These are phyloP conservation scores for Temnothorax ravouxi DNA, from an alignment of 2,888 invertebrate species.

Conservation along the genomic window DNA sequence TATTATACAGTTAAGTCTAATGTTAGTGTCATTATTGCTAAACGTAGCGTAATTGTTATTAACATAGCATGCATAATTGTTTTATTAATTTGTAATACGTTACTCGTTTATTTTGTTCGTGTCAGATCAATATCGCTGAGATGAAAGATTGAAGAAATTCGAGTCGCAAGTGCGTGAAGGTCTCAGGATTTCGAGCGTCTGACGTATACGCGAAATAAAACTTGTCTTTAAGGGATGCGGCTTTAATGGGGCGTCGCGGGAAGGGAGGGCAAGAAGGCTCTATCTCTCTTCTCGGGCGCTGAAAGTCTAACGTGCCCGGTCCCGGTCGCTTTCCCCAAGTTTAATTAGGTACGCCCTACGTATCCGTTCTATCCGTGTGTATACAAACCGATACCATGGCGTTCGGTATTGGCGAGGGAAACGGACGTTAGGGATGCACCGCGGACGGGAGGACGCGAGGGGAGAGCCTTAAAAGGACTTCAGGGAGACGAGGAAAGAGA, in stretches of 20 bases:
- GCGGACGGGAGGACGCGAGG: constrained; percentile 24
- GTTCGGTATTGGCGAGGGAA: constrained; percentile 71
- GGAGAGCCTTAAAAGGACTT: constrained; percentile 45
- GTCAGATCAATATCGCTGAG: background rate
- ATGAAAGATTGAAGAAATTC: too few species aligned
- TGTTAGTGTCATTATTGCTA: background rate
- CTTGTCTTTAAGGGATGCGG: constrained; percentile 2
- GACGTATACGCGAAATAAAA: background rate
- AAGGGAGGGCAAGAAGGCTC: constrained; percentile 6
- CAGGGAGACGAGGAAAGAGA: constrained; percentile 24
- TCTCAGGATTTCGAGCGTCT: background rate
- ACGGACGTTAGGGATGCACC: constrained; percentile 58
- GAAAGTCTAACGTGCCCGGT: constrained; percentile 71
- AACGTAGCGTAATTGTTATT: background rate
- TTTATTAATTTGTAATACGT: background rate
- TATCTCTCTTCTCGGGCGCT: constrained; percentile 21
- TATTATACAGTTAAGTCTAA: background rate
- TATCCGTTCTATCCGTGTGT: constrained; percentile 62
- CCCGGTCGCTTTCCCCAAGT: constrained; percentile 71
- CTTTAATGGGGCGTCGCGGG: constrained; percentile 18
- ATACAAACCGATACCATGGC: constrained; percentile 77
- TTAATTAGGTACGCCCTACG: constrained; percentile 80
- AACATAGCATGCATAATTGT: background rate
- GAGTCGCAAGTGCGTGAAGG: background rate
- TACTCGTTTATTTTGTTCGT: background rate